Evolutionary conservation across 2,888 invertebrate genomes (phyloP).

Genomic region (Oxyscelio sp.): DNA sequence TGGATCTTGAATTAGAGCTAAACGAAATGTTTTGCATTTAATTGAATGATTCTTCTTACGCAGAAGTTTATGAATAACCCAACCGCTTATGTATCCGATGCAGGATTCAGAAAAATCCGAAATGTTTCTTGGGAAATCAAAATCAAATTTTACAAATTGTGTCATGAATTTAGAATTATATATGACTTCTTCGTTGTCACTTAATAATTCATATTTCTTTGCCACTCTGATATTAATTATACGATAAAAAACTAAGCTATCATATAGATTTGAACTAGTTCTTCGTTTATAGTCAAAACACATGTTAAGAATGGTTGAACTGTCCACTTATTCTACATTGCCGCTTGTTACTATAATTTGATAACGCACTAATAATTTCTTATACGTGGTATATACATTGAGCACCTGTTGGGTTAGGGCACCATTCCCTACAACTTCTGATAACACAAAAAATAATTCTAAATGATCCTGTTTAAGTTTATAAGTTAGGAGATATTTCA

Average conservation of each 20-base stretch:
- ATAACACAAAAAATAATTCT: slow-evolving; percentile 44
- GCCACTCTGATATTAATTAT: slow-evolving; percentile 15
- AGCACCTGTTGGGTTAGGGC: slow-evolving; percentile 42
- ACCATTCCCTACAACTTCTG: slow-evolving; percentile 56
- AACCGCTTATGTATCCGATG: slow-evolving; percentile 39
- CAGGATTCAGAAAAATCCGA: slow-evolving; percentile 23
- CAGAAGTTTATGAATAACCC: slow-evolving; percentile 59
- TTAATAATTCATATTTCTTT: slow-evolving; percentile 6
- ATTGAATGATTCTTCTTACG: slow-evolving; percentile 33
- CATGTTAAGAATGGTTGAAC: slow-evolving; percentile 22
- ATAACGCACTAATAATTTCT: slow-evolving; percentile 38
- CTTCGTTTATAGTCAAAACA: not conserved
- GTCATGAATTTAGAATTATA: too few species aligned
- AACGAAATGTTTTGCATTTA: slow-evolving; percentile 43
- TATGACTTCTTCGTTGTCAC: not conserved
- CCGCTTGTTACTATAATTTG: slow-evolving; percentile 38
- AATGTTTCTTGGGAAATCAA: not conserved
- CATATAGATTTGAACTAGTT: not conserved
- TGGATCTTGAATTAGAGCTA: slow-evolving; percentile 36
- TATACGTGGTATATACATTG: slow-evolving; percentile 47
- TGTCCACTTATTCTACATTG: slow-evolving; percentile 38
- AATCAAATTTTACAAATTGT: not conserved
- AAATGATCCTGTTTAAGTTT: too few species aligned
- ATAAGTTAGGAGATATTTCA: slow-evolving; percentile 20
- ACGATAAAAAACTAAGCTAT: slow-evolving; percentile 11